A percentile compares a stretch with the other conserved stretches of the same genome.
phyloP scores from a whole-genome alignment of 1,140 invertebrate genomes.

The Ceratina japonica region DNA sequence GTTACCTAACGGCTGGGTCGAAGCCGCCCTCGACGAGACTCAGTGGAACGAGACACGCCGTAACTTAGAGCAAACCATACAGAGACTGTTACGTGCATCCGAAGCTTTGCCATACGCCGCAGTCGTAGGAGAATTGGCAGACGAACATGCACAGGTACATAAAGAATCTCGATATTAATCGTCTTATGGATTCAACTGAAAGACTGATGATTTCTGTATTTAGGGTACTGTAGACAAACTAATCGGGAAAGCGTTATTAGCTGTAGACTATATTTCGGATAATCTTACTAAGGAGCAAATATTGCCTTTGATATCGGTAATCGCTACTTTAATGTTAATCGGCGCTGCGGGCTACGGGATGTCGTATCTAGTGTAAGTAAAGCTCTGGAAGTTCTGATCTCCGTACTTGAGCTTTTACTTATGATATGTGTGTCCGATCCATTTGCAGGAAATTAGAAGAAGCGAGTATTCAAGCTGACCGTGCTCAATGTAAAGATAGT shows the following conservation, averaged over 20 bases:
- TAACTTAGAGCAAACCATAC: slow-evolving; percentile 86
- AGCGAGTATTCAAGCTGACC: slow-evolving; percentile 85
- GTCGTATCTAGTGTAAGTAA: slow-evolving; percentile 90
- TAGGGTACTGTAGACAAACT: slow-evolving; percentile 87
- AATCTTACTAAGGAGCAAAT: slow-evolving; percentile 90
- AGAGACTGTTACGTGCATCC: slow-evolving; percentile 85
- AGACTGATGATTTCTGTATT: slow-evolving; percentile 66
- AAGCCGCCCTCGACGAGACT: slow-evolving; percentile 76
- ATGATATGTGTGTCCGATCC: not conserved
- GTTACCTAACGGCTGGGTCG: slow-evolving; percentile 78
- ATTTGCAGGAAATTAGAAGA: slow-evolving; percentile 87
- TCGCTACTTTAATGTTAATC: slow-evolving; percentile 90
- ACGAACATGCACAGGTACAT: slow-evolving; percentile 79
- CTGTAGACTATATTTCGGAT: slow-evolving; percentile 87
- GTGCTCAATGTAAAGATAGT: slow-evolving; percentile 76
- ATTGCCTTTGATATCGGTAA: slow-evolving; percentile 88
- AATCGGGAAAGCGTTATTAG: slow-evolving; percentile 83
- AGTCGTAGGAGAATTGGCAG: slow-evolving; percentile 78
- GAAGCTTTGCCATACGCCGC: slow-evolving; percentile 87
- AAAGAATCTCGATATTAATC: not conserved
- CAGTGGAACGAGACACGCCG: slow-evolving; percentile 86
- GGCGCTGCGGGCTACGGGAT: slow-evolving; percentile 91
- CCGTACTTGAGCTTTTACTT: not conserved
- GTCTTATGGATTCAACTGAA: too few species aligned
- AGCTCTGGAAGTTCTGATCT: not conserved